Base-by-base conservation (phyloP, 2,888 invertebrate species). In the Eupeodes luniger region DNA sequence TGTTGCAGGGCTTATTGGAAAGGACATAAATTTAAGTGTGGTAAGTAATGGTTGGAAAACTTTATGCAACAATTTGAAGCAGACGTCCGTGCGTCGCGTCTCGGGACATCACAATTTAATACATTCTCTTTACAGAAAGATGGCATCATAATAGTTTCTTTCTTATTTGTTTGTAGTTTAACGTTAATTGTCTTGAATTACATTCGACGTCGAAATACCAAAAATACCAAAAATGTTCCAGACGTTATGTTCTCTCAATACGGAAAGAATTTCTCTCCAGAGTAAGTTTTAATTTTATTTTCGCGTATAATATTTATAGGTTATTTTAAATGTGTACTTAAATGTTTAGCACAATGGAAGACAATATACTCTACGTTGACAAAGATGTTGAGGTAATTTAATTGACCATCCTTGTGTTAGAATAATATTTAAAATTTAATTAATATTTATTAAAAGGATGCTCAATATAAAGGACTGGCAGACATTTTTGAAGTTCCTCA, bases 331-430 rank as follows among this genome's bases (percentile, higher is more conserved):
- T 27, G 3, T 27, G 27, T 3, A 1, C n/a, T 11, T 34, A 10
- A 14, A 2, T 61, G 72, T 40, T 5, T 19, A 87, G 84, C 78
- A 90, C 94, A 82, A 94, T 94, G 93, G 95, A 95, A 90, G 94
- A 94, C 69, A 95, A 95, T 86, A 94, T 95, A 0, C 92, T 95
- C 11, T 95, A 95, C 90, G 93, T 94, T 34, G 94, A 95, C 90
- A 95, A 95, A 91, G 94, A 95, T 90, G 94, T 94, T 90, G 94
- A 94, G 94, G 95, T 95, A 92, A 91, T 86, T 4, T 34, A 11
- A 10, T 27, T 27, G 27, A 27, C 2, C 2, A 27, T 27, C 2
- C 57, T 14, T 55, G 55, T 57, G 5, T 14, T 1, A 57, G 7
- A 14, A 6, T 14, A 14, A 12, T 0, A 14, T 34, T 57, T 34